Base-by-base conservation (phyloP, 2,888 invertebrate genomes). In the Ochropleura leucogaster region DNA sequence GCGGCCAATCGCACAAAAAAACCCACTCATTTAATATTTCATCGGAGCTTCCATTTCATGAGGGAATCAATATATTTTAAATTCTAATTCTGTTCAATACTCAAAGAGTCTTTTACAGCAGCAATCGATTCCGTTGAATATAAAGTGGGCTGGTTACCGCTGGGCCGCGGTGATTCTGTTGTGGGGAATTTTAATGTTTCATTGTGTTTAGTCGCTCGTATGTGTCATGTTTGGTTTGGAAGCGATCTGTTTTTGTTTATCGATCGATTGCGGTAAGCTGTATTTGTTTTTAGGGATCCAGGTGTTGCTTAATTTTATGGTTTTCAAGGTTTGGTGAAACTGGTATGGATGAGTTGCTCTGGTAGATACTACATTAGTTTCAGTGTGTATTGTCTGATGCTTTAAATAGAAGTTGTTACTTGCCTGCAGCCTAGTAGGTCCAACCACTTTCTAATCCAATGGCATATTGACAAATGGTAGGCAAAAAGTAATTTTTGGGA, bases 61-160 rank as follows among this genome's bases (percentile, higher is more conserved):
- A 90, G 92, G 93, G 93, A 95, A 93, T 94, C 94, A 92, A 94
- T 95, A 94, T 94, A 95, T 95, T 95, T 94, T 93, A 95, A 95
- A 95, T 95, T 95, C 93, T 93, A 94, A 95, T 95, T 93, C 94
- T 83, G 91, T 90, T 91, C 91, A 90, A 92, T 91, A 91, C 91
- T 92, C 89, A 86, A 87, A 87, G 89, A 89, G 89, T 91, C 90
- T 91, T 94, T 94, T 95, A 94, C 93, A 94, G 91, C 91, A 89
- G 86, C 91, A 91, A 94, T 95, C 93, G 93, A 93, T 94, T 91
- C 89, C 73, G 83, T 86, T 91, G 94, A 95, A 95, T 95, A 94
- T 93, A 92, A 95, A 95, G 93, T 91, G 92, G 87, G 71, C 67
- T 74, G 73, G 80, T 70, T 83, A 85, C 87, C 86, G 77, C 60